These are phyloP conservation scores for Cercocebus atys DNA, from an alignment of 2,113 vertebrate genomes.

Conservation along the genomic window DNA sequence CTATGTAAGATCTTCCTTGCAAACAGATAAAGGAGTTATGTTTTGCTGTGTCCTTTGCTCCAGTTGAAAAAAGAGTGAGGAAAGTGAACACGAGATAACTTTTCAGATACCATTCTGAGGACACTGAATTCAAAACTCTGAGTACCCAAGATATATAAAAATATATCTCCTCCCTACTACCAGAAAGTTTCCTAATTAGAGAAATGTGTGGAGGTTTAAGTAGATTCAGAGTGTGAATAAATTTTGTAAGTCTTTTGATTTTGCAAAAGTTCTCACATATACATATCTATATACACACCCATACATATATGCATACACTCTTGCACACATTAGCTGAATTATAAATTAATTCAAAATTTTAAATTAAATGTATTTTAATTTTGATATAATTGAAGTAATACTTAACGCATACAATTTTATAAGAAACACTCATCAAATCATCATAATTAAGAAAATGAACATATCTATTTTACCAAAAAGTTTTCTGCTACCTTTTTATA, in stretches of 20 bases:
- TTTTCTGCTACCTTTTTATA: neutral
- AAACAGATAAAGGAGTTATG: neutral
- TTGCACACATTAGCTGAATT: neutral
- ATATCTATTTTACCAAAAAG: neutral
- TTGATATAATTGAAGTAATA: neutral
- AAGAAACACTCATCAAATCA: neutral
- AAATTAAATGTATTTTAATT: neutral
- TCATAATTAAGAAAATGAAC: neutral
- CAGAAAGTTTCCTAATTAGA: neutral
- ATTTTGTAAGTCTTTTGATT: neutral
- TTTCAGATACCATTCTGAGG: neutral
- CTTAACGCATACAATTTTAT: neutral
- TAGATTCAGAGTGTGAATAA: neutral
- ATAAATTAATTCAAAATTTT: neutral
- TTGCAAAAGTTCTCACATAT: neutral
- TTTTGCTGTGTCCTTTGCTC: neutral
- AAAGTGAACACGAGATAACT: neutral
- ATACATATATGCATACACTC: neutral
- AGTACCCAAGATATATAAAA: neutral
- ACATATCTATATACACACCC: neutral
- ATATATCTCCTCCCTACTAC: neutral
- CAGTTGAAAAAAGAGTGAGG: neutral
- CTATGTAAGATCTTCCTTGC: neutral
- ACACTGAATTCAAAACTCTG: neutral
- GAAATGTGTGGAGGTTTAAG: neutral